These are phyloP conservation scores for Martes martes DNA, from an alignment of 2,113 vertebrate genomes.

Conservation along the genomic window DNA sequence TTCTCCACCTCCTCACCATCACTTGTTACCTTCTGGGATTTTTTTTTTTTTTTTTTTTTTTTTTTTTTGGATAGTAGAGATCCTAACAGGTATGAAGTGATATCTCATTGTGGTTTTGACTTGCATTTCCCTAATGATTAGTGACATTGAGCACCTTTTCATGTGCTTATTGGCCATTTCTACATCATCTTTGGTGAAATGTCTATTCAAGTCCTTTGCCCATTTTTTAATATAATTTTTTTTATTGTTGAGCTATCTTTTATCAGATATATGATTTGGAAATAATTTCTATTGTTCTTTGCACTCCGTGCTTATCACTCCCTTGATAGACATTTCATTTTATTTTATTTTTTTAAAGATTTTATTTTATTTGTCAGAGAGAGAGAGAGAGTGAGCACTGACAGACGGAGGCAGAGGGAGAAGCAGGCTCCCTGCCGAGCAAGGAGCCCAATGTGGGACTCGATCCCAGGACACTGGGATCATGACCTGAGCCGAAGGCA, in stretches of 20 bases:
- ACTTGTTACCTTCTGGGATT: background rate
- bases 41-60: background rate
- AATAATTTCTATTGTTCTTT: background rate
- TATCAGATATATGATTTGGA: background rate
- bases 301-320: background rate
- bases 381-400: too few relatives aligned
- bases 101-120: background rate
- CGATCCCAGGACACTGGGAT: too few relatives aligned
- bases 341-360: background rate
- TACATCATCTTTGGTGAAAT: background rate
- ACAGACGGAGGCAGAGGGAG: too few relatives aligned
- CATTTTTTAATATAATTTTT: background rate
- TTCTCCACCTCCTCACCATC: background rate
- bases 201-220: background rate
- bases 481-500: too few relatives aligned
- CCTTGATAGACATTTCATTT: background rate
- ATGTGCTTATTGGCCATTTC: background rate
- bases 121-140: background rate
- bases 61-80: background rate
- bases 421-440: too few relatives aligned
- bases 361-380: too few relatives aligned
- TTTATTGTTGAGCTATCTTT: background rate
- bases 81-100: background rate
- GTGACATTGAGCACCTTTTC: background rate
- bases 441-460: too few relatives aligned